Percentiles rank a stretch among this genome's conserved stretches.
Conservation (phyloP, 1,140 invertebrate species). For the Thaumatotibia leucotreta region DNA sequence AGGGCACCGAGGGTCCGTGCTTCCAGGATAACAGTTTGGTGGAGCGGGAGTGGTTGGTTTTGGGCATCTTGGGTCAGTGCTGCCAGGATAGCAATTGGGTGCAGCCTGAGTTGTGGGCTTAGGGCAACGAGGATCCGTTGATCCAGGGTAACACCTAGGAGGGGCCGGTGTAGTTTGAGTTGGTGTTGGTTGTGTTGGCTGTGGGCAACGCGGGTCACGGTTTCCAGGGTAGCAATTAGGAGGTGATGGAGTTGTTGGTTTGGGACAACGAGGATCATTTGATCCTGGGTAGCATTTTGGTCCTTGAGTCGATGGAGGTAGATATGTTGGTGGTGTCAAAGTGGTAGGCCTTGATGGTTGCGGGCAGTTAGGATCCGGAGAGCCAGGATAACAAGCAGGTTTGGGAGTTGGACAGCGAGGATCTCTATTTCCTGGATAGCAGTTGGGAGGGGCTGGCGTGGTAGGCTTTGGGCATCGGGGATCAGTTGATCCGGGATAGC, state of each 20-base stretch:
- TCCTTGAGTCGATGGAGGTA: constrained; percentile 16
- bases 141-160: constrained; percentile 62
- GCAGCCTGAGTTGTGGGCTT: constrained; percentile 36
- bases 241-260: constrained; percentile 31
- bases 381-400: constrained; percentile 23
- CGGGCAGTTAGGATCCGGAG: constrained; percentile 42
- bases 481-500: constrained; percentile 41
- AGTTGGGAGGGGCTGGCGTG: no score
- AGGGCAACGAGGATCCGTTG: constrained; percentile 60
- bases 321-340: constrained; percentile 48
- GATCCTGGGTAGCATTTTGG: constrained; percentile 53
- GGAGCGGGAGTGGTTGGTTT: constrained; percentile 33
- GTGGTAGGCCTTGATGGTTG: constrained; percentile 58
- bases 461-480: constrained; percentile 31
- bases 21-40: constrained; percentile 30
- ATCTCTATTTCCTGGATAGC: constrained; percentile 35
- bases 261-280: constrained; percentile 39
- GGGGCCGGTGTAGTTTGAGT: constrained; percentile 32
- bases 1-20: constrained; percentile 39
- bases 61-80: constrained; percentile 60
- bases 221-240: constrained; percentile 63
- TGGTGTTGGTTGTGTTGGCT: no score
- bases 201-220: constrained; percentile 57
- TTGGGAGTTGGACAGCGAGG: constrained; percentile 35
- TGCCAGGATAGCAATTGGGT: constrained; percentile 64